phyloP scores from a whole-genome alignment of 2,797 vertebrate genomes.

The Scleropages formosus region DNA sequence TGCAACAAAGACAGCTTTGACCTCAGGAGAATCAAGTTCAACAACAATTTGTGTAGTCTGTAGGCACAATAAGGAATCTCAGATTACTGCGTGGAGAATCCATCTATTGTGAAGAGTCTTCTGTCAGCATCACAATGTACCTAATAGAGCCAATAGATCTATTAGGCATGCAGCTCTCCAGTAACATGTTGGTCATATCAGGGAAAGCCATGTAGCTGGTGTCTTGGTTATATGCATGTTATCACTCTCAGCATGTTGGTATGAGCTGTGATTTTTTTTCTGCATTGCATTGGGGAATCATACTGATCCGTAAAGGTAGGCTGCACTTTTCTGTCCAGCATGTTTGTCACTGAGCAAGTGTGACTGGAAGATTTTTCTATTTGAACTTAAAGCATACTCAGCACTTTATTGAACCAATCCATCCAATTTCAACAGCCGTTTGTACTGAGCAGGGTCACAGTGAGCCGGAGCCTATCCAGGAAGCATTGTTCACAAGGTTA shows the following conservation, averaged over 20 bases:
- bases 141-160: not conserved
- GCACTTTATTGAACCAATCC: too few relatives aligned
- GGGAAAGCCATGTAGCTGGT: not conserved
- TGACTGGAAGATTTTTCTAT: too few relatives aligned
- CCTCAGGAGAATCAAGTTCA: not conserved
- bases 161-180: not conserved
- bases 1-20: not conserved
- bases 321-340: too few relatives aligned
- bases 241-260: not conserved
- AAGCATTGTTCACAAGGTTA: too few relatives aligned
- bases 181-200: too few relatives aligned
- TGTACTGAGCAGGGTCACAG: too few relatives aligned
- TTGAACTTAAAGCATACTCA: too few relatives aligned
- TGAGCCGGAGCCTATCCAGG: too few relatives aligned
- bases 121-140: not conserved
- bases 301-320: too few relatives aligned
- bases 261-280: not conserved
- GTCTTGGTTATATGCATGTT: not conserved
- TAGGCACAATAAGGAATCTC: not conserved
- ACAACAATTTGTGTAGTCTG: not conserved
- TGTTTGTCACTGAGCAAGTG: too few relatives aligned
- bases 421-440: too few relatives aligned
- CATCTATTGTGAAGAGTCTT: not conserved
- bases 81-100: not conserved
- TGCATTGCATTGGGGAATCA: too few relatives aligned